phyloP scores from a whole-genome alignment of 2,797 vertebrate species.

The Rachycentron canadum region DNA sequence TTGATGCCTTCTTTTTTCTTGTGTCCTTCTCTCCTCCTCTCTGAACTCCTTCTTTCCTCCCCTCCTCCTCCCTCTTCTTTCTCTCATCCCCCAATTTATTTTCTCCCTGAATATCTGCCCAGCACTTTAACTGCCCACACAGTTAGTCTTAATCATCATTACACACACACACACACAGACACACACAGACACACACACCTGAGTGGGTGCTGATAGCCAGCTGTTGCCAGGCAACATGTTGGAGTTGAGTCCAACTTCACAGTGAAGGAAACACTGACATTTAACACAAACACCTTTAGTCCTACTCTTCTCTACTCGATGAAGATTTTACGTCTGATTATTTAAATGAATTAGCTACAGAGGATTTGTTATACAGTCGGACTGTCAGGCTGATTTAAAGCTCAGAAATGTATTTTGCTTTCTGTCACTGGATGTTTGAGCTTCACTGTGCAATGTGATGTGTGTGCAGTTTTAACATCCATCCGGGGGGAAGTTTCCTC shows the following conservation, averaged over 20 bases:
- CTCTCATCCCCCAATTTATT: background rate
- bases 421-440: too few relatives aligned
- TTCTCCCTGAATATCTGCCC: slow-evolving; percentile 31
- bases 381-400: too few relatives aligned
- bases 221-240: slow-evolving; percentile 69
- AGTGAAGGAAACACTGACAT: slow-evolving; percentile 50
- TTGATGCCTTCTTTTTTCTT: slow-evolving; percentile 4
- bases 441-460: too few relatives aligned
- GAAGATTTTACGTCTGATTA: background rate
- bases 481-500: too few relatives aligned
- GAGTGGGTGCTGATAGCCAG: slow-evolving; percentile 68
- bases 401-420: too few relatives aligned
- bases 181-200: slow-evolving; percentile 49
- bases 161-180: slow-evolving; percentile 6
- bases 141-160: slow-evolving; percentile 32
- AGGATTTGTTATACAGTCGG: too few relatives aligned
- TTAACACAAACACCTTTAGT: slow-evolving; percentile 18
- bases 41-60: background rate
- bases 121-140: slow-evolving; percentile 56
- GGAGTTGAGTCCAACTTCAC: slow-evolving; percentile 49
- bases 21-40: background rate
- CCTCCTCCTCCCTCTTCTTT: background rate
- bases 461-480: too few relatives aligned
- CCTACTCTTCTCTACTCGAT: background rate
- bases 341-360: background rate